These are phyloP conservation scores for Nephrocerus scutellatus DNA, from an alignment of 2,888 invertebrate genomes.

Conservation along the genomic window DNA sequence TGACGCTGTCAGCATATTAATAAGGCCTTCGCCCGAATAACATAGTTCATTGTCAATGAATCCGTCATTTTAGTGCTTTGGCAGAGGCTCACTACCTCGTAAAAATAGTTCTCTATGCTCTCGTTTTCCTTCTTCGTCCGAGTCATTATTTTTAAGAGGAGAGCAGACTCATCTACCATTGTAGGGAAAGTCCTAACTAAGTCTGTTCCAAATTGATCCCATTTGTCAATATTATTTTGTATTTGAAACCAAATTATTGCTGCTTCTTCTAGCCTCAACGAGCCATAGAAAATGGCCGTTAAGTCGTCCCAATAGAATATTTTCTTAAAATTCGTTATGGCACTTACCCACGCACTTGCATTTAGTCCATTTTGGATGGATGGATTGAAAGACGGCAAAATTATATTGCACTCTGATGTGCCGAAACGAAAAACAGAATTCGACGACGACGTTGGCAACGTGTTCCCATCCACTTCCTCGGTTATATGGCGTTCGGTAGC, in stretches of 20 bases:
- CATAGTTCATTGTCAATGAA: neutral
- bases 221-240: neutral
- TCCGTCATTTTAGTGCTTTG: conserved; percentile 1
- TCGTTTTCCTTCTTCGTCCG: neutral
- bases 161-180: neutral
- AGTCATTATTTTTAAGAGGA: neutral
- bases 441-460: too few species aligned
- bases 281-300: conserved; percentile 2
- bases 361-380: neutral
- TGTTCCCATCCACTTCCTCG: too few species aligned
- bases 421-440: neutral
- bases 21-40: neutral
- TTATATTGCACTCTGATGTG: neutral
- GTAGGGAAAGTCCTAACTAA: neutral
- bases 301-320: conserved; percentile 3
- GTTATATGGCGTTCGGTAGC: too few species aligned
- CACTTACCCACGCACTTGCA: conserved; percentile 3
- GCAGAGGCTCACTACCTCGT: neutral
- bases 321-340: neutral
- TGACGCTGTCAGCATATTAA: neutral
- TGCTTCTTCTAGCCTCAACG: neutral
- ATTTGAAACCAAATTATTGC: conserved; percentile 3
- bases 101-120: neutral
- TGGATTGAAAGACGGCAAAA: neutral
- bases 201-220: neutral